Conservation (phyloP, 2,888 invertebrate species). For the Cerastis leucographa region DNA sequence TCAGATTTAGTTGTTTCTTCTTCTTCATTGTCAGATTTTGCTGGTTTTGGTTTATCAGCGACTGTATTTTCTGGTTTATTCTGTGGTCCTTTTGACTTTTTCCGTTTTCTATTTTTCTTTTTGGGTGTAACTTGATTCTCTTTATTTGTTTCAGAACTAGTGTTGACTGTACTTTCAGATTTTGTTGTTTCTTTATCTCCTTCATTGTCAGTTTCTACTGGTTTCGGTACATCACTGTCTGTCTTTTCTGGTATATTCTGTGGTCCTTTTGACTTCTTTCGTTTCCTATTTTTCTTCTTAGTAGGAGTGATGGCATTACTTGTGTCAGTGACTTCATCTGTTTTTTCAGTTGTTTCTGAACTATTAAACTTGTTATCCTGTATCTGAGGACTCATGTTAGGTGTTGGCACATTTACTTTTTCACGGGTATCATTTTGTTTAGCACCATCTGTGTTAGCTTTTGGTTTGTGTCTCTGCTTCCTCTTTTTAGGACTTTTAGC, state of each 20-base stretch:
- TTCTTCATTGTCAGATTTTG: neutral
- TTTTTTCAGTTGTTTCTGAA: constrained; percentile 28
- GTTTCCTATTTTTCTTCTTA: constrained; percentile 68
- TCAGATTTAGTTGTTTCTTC: constrained; percentile 50
- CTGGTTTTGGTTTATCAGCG: constrained; percentile 16
- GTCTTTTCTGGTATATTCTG: constrained; percentile 35
- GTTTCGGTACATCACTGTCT: constrained; percentile 35
- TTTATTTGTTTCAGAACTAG: neutral
- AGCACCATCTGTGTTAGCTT: constrained; percentile 24
- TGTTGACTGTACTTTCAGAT: constrained; percentile 57
- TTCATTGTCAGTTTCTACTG: constrained; percentile 24
- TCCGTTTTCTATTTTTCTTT: constrained; percentile 37
- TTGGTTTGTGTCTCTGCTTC: constrained; percentile 61
- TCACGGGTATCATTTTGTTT: constrained; percentile 42
- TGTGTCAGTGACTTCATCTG: constrained; percentile 4
- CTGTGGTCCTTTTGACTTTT: neutral
- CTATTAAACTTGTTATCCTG: constrained; percentile 51
- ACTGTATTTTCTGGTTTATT: constrained; percentile 52
- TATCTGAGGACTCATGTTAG: constrained; percentile 38
- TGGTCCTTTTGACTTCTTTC: constrained; percentile 50
- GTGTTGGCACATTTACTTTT: constrained; percentile 6
- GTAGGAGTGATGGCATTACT: constrained; percentile 54
- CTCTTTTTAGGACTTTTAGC: constrained; percentile 64
- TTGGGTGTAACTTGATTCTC: constrained; percentile 40
- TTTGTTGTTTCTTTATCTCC: constrained; percentile 25